Percentiles rank a stretch among this genome's conserved stretches.
Conservation (phyloP, 2,888 invertebrate species). For the Eucriotettix oculatus region DNA sequence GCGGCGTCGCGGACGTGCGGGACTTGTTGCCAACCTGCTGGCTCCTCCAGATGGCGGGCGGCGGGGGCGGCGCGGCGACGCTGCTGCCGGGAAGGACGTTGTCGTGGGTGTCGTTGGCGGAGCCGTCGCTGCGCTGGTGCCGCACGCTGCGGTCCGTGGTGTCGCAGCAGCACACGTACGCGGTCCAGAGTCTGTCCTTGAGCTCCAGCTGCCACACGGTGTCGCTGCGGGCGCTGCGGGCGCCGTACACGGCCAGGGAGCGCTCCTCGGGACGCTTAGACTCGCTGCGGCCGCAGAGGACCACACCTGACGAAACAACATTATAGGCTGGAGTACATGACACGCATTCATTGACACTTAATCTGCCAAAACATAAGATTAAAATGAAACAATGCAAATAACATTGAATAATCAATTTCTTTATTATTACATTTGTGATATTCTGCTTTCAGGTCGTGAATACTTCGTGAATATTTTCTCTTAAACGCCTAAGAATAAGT, state of each 20-base stretch:
- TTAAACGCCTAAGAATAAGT: too few relatives aligned
- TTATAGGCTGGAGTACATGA: too few relatives aligned
- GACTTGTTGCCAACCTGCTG: neutral
- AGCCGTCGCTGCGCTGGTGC: neutral
- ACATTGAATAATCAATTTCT: too few relatives aligned
- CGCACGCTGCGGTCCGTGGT: neutral
- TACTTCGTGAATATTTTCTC: too few relatives aligned
- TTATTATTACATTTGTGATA: too few relatives aligned
- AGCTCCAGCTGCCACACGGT: slow-evolving; percentile 14
- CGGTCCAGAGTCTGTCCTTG: slow-evolving; percentile 17
- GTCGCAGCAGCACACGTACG: slow-evolving; percentile 18
- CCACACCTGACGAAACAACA: neutral
- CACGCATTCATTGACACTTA: too few relatives aligned
- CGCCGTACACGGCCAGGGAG: slow-evolving; percentile 9
- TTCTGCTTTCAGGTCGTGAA: too few relatives aligned
- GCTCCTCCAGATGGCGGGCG: neutral
- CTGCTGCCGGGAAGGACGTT: neutral
- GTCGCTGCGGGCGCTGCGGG: slow-evolving; percentile 7
- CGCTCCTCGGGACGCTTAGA: neutral
- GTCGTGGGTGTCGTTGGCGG: neutral
- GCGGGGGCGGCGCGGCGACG: neutral
- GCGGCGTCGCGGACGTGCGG: neutral
- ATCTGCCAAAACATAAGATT: too few relatives aligned
- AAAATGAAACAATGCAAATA: too few relatives aligned
- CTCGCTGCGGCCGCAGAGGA: neutral